Base-by-base conservation (phyloP, 2,888 invertebrate genomes). In the Megaustenia siamemsis region DNA sequence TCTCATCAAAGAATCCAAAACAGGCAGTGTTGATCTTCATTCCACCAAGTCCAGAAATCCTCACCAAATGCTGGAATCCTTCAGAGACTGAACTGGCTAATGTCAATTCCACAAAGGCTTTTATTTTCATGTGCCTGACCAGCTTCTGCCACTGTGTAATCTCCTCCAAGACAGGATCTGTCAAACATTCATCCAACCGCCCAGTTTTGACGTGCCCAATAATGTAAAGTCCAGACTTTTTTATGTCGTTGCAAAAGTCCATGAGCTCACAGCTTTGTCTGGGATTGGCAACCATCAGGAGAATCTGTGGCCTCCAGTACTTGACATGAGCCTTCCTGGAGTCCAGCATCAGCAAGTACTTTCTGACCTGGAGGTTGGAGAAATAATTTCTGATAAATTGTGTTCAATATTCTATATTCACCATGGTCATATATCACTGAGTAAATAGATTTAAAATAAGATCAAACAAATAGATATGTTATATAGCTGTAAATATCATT, bases 1-100 rank as follows among this genome's bases (percentile, higher is more conserved):
- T 95, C 40, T 96, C 95, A 93, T 99, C 99, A 88, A 97, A 96
- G 95, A 98, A 99, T 32, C 99, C 99, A 56, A 99, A 96, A 85
- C 99, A 97, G 43, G 94, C 92, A 0, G 99, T 99, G 93, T 99
- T 99, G 0, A 99, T 99, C 94, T 99, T 99, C 99, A 99, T 99
- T 24, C 99, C 99, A 0, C 99, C 99, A 93, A 99, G 96, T 4
- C 99, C 99, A 0, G 98, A 96, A 86, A 99, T 95, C 49, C 98
- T 95, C 77, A 97, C 96, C 88, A 99, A 95, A 94, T 99, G 99
- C 86, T 97, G 97, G 69, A 99, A 96, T 3, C 99, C 99, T 89
- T 97, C 96, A 0, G 98, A 95, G 0, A 99, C 96, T 0, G 96
- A 96, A 84, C 95, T 95, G 0, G 98, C 97, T 18, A 98, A 95